Conservation (phyloP, 2,888 invertebrate genomes). For the Mimumesa dahlbomi region DNA sequence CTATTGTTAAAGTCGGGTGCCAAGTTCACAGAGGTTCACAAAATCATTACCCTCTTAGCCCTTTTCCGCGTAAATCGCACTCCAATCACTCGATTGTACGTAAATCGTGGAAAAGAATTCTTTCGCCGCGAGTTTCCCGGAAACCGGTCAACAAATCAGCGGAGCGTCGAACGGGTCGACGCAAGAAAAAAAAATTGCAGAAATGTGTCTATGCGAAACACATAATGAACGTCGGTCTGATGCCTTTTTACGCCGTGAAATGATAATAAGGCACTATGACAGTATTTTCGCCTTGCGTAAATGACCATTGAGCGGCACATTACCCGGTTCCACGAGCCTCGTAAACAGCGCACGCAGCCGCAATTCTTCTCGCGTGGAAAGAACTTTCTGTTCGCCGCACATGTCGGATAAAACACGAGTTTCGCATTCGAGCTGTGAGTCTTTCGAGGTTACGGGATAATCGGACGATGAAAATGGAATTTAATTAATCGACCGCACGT, state of each 20-base stretch:
- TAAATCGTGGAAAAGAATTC: no score
- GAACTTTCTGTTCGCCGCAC: slow-evolving; percentile 24
- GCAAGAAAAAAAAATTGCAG: slow-evolving; percentile 24
- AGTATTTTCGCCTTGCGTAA: slow-evolving; percentile 52
- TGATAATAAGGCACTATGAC: slow-evolving; percentile 37
- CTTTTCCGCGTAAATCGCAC: no score
- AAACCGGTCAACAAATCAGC: no score
- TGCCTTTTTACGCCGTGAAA: slow-evolving; percentile 39
- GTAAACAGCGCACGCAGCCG: slow-evolving; percentile 36
- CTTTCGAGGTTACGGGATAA: slow-evolving; percentile 20
- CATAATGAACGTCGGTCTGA: slow-evolving; percentile 11
- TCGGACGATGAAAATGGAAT: slow-evolving; percentile 11
- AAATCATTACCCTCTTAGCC: no score
- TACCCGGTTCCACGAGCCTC: slow-evolving; percentile 39
- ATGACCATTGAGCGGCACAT: slow-evolving; percentile 44
- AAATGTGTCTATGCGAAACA: slow-evolving; percentile 16
- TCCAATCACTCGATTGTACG: no score
- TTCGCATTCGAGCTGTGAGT: slow-evolving; percentile 28
- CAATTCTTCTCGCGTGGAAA: slow-evolving; percentile 20
- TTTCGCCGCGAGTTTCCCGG: no score
- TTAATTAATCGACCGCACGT: slow-evolving; percentile 13
- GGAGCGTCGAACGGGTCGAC: slow-evolving; percentile 4
- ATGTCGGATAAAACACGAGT: slow-evolving; percentile 10
- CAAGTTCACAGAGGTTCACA: no score
- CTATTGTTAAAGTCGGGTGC: no score